Conservation (phyloP, 2,113 vertebrate genomes). For the Pluvianellus socialis region DNA sequence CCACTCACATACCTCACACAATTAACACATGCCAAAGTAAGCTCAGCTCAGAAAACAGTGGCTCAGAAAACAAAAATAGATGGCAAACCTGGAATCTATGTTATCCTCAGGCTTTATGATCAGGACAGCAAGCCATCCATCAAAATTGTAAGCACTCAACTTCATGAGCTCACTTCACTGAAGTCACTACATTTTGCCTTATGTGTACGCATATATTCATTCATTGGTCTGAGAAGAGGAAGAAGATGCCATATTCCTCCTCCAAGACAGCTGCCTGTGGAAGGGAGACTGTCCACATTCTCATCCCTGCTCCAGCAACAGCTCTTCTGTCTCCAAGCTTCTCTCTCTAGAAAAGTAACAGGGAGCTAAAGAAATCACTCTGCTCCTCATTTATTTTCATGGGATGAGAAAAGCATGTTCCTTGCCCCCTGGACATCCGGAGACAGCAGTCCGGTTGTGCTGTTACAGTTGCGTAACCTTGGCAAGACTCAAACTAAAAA, state of each 20-base stretch:
- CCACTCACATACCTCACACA: neutral
- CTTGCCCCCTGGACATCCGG: neutral
- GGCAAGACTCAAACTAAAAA: constrained; percentile 48
- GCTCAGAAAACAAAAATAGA: neutral
- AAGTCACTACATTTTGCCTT: neutral
- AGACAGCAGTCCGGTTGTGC: neutral
- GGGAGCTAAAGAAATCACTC: neutral
- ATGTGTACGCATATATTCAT: neutral
- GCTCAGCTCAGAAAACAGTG: neutral
- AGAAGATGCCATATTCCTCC: neutral
- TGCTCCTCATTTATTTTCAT: neutral
- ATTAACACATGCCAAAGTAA: neutral
- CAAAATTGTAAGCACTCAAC: neutral
- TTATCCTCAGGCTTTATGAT: neutral
- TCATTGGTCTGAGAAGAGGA: neutral
- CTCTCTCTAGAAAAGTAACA: constrained; percentile 27
- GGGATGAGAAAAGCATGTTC: constrained; percentile 29
- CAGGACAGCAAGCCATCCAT: neutral
- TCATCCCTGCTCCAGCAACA: neutral
- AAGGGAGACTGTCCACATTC: neutral
- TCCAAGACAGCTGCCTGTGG: neutral
- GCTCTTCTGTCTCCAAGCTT: neutral
- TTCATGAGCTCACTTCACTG: neutral
- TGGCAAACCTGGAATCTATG: neutral
- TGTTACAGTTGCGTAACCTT: constrained; percentile 24